Evolutionary conservation across 2,888 invertebrate genomes (phyloP), one percentile per base, ranked within the genome.

Genomic region (Tanaodytes sp.): DNA sequence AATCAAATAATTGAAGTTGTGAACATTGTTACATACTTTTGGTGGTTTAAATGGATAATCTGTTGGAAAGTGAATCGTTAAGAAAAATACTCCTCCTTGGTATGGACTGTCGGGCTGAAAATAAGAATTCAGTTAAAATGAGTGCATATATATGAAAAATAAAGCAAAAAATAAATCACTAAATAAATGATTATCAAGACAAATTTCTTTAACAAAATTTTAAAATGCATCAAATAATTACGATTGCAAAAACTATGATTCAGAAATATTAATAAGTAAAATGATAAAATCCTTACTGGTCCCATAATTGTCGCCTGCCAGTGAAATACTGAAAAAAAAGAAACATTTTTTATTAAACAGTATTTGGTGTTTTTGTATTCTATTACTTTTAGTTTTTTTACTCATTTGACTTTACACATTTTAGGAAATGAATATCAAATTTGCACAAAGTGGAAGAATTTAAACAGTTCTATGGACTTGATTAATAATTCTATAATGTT

Each of bases 221-320:
- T n/a, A n/a, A n/a, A n/a, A n/a, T n/a, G n/a, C n/a, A n/a, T n/a
- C n/a, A n/a, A n/a, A n/a, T n/a, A n/a, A n/a, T n/a, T n/a, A n/a
- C n/a, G n/a, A n/a, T n/a, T n/a, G n/a, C n/a, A n/a, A n/a, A n/a
- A n/a, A n/a, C n/a, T n/a, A n/a, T n/a, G n/a, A n/a, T n/a, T n/a
- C n/a, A n/a, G n/a, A n/a, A n/a, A n/a, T n/a, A n/a, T n/a, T n/a
- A n/a, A n/a, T n/a, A n/a, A n/a, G n/a, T n/a, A n/a, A n/a, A n/a
- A n/a, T n/a, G n/a, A n/a, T n/a, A n/a, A n/a, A n/a, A n/a, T 23
- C 8, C 95, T 93, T 91, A 95, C 95, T 89, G 98, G 98, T 89
- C 99, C 99, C 97, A 98, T 97, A 87, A 99, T 98, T 90, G 98
- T 98, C 88, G 98, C 99, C 90, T 98, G 98, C 99, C 99, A 99